Percentiles rank a stretch among this genome's conserved stretches.
Conservation (phyloP, 1,140 invertebrate species). For the Ceratoteleas bidentatus region DNA sequence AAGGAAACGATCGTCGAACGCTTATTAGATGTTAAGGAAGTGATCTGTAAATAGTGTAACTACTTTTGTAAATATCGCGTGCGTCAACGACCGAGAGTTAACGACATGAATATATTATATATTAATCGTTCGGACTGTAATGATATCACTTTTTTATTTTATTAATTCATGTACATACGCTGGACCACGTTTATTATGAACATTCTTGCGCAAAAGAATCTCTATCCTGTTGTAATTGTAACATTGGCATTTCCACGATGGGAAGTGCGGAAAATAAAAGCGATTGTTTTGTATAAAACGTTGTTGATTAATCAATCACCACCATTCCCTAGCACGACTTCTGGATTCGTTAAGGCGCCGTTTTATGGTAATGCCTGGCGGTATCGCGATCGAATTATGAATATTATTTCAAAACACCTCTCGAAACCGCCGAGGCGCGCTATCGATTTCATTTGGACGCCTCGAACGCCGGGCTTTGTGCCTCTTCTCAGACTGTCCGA, state of each 20-base stretch:
- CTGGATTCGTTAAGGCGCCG: slow-evolving; percentile 18
- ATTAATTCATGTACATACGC: slow-evolving; percentile 62
- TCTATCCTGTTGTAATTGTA: slow-evolving; percentile 66
- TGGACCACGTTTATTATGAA: slow-evolving; percentile 62
- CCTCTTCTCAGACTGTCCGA: slow-evolving; percentile 14
- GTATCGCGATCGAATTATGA: slow-evolving; percentile 34
- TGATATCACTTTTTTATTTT: slow-evolving; percentile 66
- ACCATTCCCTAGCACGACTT: slow-evolving; percentile 17
- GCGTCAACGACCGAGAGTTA: slow-evolving; percentile 64
- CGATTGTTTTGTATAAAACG: slow-evolving; percentile 64
- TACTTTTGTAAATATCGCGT: slow-evolving; percentile 78
- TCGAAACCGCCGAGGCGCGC: slow-evolving; percentile 12
- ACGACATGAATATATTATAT: slow-evolving; percentile 60
- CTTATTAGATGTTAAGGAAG: slow-evolving; percentile 80
- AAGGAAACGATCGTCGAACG: slow-evolving; percentile 77
- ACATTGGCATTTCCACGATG: slow-evolving; percentile 50
- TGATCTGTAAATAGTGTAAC: slow-evolving; percentile 79
- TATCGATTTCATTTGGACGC: slow-evolving; percentile 35
- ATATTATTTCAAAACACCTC: slow-evolving; percentile 41
- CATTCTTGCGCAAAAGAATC: slow-evolving; percentile 63
- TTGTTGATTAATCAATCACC: slow-evolving; percentile 39
- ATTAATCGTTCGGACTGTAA: slow-evolving; percentile 58
- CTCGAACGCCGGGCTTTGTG: slow-evolving; percentile 13
- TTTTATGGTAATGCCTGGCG: slow-evolving; percentile 23
- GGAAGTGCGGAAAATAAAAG: slow-evolving; percentile 56